Conservation (phyloP, 1,140 invertebrate genomes). For the Eurosta solidaginis region DNA sequence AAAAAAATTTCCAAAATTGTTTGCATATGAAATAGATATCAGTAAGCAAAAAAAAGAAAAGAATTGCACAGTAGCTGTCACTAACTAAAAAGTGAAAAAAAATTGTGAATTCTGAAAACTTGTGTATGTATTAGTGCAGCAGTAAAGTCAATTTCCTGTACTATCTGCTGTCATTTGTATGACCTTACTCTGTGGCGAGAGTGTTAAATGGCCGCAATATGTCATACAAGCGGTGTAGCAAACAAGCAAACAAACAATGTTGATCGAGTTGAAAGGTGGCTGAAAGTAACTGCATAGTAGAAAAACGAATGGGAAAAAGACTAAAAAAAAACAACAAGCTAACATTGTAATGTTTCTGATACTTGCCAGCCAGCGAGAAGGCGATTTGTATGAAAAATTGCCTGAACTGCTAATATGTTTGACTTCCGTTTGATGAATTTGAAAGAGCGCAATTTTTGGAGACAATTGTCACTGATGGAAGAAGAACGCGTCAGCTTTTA, state of each 20-base stretch:
- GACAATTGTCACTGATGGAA: background rate
- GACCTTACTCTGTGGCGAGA: background rate
- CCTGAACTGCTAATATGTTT: background rate
- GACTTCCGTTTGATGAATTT: conserved; percentile 11
- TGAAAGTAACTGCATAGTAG: background rate
- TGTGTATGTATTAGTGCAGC: background rate
- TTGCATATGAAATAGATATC: background rate
- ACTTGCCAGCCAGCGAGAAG: conserved; percentile 21
- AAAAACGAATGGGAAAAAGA: background rate
- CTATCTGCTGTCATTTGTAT: background rate
- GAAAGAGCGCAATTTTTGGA: background rate
- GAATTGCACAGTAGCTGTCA: background rate
- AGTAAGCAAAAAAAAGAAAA: background rate
- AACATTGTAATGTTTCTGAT: background rate
- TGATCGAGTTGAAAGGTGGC: background rate
- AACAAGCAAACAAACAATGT: background rate
- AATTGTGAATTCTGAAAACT: background rate
- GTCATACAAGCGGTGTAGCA: background rate
- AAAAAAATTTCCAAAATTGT: background rate
- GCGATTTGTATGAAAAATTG: conserved; percentile 20
- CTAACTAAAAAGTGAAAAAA: background rate
- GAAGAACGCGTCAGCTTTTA: no score
- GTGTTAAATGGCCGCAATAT: conserved; percentile 24
- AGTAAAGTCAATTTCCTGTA: background rate
- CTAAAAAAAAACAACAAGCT: background rate